Evolutionary conservation across 2,797 vertebrate species (phyloP).

Genomic region (Galaxias olidus): DNA sequence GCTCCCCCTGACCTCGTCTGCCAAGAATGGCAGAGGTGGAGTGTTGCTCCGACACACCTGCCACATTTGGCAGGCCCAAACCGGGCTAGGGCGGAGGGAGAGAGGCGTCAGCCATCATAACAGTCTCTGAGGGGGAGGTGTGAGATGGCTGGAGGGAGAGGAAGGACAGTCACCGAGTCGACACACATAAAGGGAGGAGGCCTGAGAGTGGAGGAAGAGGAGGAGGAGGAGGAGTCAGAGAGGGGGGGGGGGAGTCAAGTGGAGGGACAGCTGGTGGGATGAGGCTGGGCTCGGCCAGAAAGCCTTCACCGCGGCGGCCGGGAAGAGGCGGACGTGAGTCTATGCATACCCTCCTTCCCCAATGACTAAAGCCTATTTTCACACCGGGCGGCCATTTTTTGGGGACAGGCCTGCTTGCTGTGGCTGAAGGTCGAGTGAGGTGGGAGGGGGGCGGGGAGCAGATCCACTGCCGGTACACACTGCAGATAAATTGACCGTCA

Average conservation of each 20-base stretch:
- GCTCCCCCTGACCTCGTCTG: constrained; percentile 62
- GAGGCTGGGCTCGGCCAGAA: constrained; percentile 44
- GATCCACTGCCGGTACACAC: no score
- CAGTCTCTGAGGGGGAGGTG: no score
- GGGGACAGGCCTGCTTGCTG: no score
- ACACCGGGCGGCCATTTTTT: no score
- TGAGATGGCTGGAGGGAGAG: background rate
- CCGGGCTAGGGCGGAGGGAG: constrained; percentile 53
- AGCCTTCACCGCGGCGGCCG: constrained; percentile 26
- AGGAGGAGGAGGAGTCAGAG: constrained; percentile 29
- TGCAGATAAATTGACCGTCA: no score
- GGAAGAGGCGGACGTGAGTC: constrained; percentile 36
- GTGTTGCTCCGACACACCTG: constrained; percentile 69
- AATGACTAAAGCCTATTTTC: constrained; percentile 38
- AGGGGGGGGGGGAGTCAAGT: constrained; percentile 50
- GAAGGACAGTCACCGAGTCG: constrained; percentile 17
- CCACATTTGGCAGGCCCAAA: constrained; percentile 63
- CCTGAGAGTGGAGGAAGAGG: background rate
- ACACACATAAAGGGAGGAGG: background rate
- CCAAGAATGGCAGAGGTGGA: constrained; percentile 58
- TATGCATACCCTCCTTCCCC: constrained; percentile 26
- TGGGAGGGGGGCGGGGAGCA: no score
- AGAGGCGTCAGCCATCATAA: constrained; percentile 19
- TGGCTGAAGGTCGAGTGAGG: no score
- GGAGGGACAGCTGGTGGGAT: constrained; percentile 49